Conservation (phyloP, 2,888 invertebrate species). For the Synanthedon formicaeformis region DNA sequence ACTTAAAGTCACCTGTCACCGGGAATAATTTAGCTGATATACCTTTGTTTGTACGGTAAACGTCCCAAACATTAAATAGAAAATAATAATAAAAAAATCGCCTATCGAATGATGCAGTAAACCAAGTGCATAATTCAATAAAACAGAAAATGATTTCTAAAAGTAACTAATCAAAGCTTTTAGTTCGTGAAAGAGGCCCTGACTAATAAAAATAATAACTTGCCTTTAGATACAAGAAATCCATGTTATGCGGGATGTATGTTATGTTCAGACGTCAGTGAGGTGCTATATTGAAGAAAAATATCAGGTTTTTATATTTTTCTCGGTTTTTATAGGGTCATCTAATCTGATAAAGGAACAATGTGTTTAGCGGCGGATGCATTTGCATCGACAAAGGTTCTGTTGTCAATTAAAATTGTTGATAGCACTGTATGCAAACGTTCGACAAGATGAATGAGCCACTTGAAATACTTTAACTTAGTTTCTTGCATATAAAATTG, state of each 20-base stretch:
- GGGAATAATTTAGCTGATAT: too few species aligned
- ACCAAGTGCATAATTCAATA: too few species aligned
- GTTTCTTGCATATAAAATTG: not conserved
- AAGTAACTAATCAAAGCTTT: too few species aligned
- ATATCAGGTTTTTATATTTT: too few species aligned
- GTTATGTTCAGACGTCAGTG: conserved; percentile 15
- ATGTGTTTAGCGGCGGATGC: conserved; percentile 37
- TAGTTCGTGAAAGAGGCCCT: too few species aligned
- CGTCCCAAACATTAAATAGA: too few species aligned
- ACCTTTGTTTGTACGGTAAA: too few species aligned
- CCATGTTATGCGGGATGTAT: conserved; percentile 18
- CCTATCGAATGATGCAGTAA: too few species aligned
- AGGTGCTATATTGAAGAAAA: conserved; percentile 29
- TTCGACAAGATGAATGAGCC: conserved; percentile 18
- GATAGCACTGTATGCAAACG: conserved; percentile 38
- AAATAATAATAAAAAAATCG: too few species aligned
- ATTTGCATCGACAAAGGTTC: conserved; percentile 50
- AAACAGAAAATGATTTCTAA: too few species aligned
- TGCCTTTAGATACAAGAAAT: conserved; percentile 34
- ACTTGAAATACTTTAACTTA: conserved; percentile 11
- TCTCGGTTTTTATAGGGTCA: conserved; percentile 43
- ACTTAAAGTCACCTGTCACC: too few species aligned
- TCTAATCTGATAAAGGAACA: conserved; percentile 51
- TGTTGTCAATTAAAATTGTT: conserved; percentile 50
- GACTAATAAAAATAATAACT: conserved; percentile 4